Conservation (phyloP, 2,113 vertebrate genomes). For the Pluvialis apricaria region DNA sequence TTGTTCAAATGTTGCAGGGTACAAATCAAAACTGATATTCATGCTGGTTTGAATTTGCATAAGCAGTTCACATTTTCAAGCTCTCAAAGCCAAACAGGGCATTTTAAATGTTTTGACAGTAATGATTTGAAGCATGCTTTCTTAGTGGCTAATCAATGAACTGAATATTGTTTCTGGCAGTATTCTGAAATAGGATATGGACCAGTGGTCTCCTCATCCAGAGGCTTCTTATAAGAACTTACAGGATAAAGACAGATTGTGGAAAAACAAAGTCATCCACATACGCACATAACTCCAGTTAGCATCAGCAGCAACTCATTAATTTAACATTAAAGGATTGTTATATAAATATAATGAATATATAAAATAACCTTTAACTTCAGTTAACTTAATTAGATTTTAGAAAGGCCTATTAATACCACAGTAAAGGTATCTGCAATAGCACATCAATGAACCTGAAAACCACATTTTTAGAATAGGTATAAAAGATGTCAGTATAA, state of each 20-base stretch:
- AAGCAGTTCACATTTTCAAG: background rate
- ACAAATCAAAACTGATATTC: background rate
- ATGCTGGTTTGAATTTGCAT: background rate
- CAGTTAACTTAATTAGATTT: background rate
- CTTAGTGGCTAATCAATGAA: background rate
- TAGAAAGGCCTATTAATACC: background rate
- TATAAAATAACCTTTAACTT: background rate
- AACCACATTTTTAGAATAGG: background rate
- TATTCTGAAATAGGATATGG: background rate
- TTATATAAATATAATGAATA: background rate
- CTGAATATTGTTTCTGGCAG: background rate
- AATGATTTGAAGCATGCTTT: background rate
- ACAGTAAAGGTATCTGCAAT: background rate
- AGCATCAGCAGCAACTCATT: background rate
- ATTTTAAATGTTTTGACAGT: background rate
- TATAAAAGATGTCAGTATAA: background rate
- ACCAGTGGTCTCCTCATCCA: background rate
- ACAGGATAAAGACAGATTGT: background rate
- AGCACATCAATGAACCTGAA: background rate
- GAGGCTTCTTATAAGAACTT: background rate
- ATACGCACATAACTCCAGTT: background rate
- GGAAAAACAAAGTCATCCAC: background rate
- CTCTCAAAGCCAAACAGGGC: background rate
- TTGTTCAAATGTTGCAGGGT: background rate
- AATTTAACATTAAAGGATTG: background rate